Base-by-base conservation (phyloP, 2,888 invertebrate genomes). In the Thecophora atra region DNA sequence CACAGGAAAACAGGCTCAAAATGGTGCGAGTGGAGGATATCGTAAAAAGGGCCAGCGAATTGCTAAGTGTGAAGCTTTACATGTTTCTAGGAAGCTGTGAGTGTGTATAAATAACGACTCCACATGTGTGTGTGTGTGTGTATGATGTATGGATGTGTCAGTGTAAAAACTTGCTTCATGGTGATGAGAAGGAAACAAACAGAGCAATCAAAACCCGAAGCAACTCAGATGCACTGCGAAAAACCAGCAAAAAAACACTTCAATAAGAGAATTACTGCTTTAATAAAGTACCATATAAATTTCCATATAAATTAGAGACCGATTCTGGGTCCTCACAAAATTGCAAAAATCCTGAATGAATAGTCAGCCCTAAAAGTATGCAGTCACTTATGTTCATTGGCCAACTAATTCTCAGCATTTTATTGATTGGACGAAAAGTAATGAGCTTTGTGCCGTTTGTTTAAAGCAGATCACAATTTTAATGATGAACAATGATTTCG, bases 21-120 rank as follows among this genome's bases (percentile, higher is more conserved):
- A 47, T 47, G 17, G 47, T 15, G 13, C 47, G 37, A 37, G 17
- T 15, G 2, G 11, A 58, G 28, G 7, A 62, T 19, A 60, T 60
- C 60, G 17, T n/a, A 60, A 47, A 15, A 26, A 30, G 37, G 37
- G 37, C 37, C 11, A 8, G 37, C 37, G 11, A 60, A 26, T 60
- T 60, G 21, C 26, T 11, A 60, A 60, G 30, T 30, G 60, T 28
- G 60, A 60, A 30, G n/a, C 19, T 60, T 60, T 60, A 26, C 60
- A 60, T 58, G 8, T 3, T 1, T 47, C 15, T 47, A n/a, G n/a
- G 47, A n/a, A n/a, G 47, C n/a, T 47, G 47, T 3, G 11, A 6
- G 13, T 3, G 28, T 17, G 21, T 28, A 26, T 28, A 15, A 3
- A 30, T 60, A 26, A 13, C 26, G 24, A 26, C 3, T 24, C 5